phyloP scores from a whole-genome alignment of 2,888 invertebrate species.

The Orthosia gracilis region DNA sequence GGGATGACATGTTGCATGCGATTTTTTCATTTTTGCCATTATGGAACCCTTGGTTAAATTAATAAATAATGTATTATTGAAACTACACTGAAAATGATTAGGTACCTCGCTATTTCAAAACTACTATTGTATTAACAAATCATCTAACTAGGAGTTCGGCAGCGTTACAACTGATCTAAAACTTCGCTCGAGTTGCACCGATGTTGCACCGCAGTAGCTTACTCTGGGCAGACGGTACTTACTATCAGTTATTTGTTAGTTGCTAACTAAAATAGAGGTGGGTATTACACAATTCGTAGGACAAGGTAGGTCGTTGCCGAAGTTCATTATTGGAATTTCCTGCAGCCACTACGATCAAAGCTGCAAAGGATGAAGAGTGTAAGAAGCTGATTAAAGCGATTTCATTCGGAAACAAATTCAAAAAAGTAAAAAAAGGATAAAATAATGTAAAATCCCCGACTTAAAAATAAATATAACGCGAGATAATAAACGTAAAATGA shows the following conservation, averaged over 20 bases:
- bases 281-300: neutral
- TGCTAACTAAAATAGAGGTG: slow-evolving; percentile 5
- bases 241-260: slow-evolving; percentile 23
- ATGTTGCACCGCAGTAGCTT: neutral
- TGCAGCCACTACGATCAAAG: neutral
- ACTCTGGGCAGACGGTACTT: neutral
- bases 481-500: too few relatives aligned
- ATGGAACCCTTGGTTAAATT: too few relatives aligned
- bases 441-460: too few relatives aligned
- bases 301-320: neutral
- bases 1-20: too few relatives aligned
- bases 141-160: slow-evolving; percentile 8
- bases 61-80: too few relatives aligned
- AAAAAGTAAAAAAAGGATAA: too few relatives aligned
- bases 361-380: too few relatives aligned
- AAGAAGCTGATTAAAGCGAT: too few relatives aligned
- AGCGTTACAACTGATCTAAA: neutral
- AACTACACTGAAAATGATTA: neutral
- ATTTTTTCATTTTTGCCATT: too few relatives aligned
- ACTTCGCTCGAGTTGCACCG: slow-evolving; percentile 22
- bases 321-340: neutral
- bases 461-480: too few relatives aligned
- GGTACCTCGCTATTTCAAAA: neutral
- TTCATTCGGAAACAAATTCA: too few relatives aligned
- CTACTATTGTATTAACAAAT: slow-evolving; percentile 4